Conservation (phyloP, 2,797 vertebrate species). For the Phoeniculus purpureus region DNA sequence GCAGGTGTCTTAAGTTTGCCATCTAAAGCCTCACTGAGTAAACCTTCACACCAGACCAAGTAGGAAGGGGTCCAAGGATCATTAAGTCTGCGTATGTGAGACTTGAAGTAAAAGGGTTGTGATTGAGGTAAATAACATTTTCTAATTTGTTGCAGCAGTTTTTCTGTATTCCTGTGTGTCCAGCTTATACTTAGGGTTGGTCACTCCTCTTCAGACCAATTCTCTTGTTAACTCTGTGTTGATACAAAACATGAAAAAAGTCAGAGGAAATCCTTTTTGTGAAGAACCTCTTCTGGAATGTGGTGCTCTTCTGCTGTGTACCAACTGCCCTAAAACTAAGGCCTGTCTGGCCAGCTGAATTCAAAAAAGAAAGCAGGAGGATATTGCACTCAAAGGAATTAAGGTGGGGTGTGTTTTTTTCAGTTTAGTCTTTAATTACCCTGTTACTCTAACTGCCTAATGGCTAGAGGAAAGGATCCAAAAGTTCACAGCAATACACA, state of each 20-base stretch:
- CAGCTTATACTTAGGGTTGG: background rate
- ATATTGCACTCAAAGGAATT: slow-evolving; percentile 28
- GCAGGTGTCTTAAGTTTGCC: background rate
- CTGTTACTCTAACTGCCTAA: background rate
- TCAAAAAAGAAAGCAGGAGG: slow-evolving; percentile 20
- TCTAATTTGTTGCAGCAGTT: background rate
- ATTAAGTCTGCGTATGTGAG: background rate
- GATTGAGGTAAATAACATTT: background rate
- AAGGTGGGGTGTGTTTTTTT: background rate
- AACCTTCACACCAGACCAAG: background rate
- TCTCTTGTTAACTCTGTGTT: background rate
- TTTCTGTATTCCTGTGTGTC: background rate
- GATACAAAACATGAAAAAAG: background rate
- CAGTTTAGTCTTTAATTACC: background rate
- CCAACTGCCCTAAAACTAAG: background rate
- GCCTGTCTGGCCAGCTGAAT: background rate
- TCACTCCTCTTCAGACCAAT: background rate
- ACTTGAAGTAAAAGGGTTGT: background rate
- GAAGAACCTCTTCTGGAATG: background rate
- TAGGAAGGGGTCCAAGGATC: too few species aligned
- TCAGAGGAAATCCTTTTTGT: background rate
- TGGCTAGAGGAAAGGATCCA: slow-evolving; percentile 3
- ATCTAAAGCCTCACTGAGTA: background rate
- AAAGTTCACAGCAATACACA: slow-evolving; percentile 28
- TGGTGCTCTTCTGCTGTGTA: background rate